Percentiles rank a stretch among this genome's conserved stretches.
phyloP scores from a whole-genome alignment of 2,888 invertebrate genomes.

The Psylliodes chrysocephalus region DNA sequence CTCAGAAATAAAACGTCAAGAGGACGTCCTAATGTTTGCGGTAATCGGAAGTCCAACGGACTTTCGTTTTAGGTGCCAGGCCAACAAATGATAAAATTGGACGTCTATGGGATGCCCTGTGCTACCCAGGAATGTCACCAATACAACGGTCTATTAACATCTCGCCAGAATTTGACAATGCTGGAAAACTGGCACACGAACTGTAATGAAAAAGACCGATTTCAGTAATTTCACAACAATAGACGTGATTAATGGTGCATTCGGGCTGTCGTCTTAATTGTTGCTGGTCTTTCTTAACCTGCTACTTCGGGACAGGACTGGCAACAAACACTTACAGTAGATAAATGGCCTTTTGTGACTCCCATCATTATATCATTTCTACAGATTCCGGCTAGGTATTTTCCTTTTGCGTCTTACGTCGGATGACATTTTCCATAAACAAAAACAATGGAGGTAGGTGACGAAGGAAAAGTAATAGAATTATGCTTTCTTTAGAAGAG shows the following conservation, averaged over 20 bases:
- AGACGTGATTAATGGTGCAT: constrained; percentile 18
- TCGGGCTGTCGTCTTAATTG: constrained; percentile 15
- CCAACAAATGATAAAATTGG: no score
- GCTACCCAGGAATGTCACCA: no score
- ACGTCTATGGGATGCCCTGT: no score
- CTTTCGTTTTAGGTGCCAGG: no score
- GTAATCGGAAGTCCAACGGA: no score
- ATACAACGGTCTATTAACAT: no score
- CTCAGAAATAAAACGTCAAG: no score
- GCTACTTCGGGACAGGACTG: constrained; percentile 22
- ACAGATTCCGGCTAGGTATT: not conserved
- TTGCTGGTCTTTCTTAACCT: constrained; percentile 28
- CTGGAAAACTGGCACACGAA: constrained; percentile 1
- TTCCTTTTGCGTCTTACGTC: not conserved
- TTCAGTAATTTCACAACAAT: constrained; percentile 25
- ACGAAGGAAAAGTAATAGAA: not conserved
- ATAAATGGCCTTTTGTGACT: constrained; percentile 15
- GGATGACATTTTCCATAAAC: not conserved
- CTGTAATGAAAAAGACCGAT: constrained; percentile 13
- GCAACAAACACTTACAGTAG: constrained; percentile 18
- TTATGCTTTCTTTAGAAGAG: not conserved
- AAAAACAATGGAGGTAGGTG: not conserved
- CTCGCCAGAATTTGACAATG: no score
- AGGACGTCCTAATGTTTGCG: no score
- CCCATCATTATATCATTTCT: constrained; percentile 13